Conservation (phyloP, 2,113 vertebrate species). For the Spilogale gracilis region DNA sequence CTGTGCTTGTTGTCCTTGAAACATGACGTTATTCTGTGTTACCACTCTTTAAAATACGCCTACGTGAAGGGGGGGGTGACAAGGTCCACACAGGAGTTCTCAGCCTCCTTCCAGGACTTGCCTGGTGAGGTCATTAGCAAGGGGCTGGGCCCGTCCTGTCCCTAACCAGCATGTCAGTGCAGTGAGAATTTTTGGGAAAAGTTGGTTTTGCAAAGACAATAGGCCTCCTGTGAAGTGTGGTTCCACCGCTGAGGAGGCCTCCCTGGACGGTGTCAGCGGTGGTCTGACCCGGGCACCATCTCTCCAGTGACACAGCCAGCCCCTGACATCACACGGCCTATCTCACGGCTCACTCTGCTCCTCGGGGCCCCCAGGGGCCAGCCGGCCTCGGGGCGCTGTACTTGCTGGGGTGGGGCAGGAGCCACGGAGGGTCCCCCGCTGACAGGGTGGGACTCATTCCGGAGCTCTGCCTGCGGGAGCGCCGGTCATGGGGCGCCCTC, state of each 20-base stretch:
- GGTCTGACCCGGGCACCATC: not conserved
- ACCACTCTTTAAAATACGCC: not conserved
- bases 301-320: not conserved
- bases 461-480: too few species aligned
- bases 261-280: not conserved
- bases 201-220: not conserved
- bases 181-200: fast-evolving
- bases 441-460: fast-evolving
- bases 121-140: not conserved
- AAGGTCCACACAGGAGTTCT: not conserved
- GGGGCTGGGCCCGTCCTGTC: too few species aligned
- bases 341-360: fast-evolving
- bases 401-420: not conserved
- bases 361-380: not conserved
- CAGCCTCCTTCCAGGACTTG: not conserved
- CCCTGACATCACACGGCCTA: not conserved
- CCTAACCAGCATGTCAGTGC: fast-evolving
- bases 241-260: not conserved
- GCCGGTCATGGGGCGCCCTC: fast-evolving
- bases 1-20: not conserved
- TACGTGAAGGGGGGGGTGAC: too few species aligned
- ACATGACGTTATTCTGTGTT: fast-evolving
- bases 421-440: not conserved
- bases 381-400: not conserved
- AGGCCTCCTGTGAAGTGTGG: not conserved